phyloP scores from a whole-genome alignment of 1,140 invertebrate genomes.

The Helicoverpa armigera region DNA sequence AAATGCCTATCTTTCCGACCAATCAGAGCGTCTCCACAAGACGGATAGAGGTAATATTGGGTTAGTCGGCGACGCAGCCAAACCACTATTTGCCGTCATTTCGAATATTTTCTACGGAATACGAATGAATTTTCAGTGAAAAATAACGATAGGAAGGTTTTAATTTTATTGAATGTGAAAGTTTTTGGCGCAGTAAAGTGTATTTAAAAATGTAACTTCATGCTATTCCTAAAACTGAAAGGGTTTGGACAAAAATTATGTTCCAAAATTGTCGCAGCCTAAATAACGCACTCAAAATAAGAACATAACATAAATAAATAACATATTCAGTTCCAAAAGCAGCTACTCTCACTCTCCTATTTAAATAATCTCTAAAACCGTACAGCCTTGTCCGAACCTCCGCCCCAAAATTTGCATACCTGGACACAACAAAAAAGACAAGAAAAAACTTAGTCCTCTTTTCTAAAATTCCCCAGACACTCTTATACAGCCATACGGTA shows the following conservation, averaged over 20 bases:
- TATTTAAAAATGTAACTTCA: too few species aligned
- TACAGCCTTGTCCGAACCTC: neutral
- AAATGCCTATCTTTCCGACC: slow-evolving; percentile 31
- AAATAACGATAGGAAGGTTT: too few species aligned
- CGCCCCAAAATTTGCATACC: slow-evolving; percentile 18
- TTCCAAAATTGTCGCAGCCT: too few species aligned
- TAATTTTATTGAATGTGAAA: too few species aligned
- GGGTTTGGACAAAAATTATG: too few species aligned
- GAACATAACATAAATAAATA: too few species aligned
- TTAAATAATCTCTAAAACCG: neutral
- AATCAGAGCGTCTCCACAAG: slow-evolving; percentile 16
- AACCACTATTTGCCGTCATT: slow-evolving; percentile 19
- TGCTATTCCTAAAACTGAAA: too few species aligned
- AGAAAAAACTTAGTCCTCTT: neutral
- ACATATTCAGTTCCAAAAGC: too few species aligned
- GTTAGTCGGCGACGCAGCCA: slow-evolving; percentile 26
- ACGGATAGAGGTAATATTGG: slow-evolving; percentile 39
- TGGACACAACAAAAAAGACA: slow-evolving; percentile 2
- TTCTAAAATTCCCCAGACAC: slow-evolving; percentile 36
- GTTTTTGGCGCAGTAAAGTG: too few species aligned
- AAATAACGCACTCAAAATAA: too few species aligned
- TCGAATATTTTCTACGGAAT: slow-evolving; percentile 25
- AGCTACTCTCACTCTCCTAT: neutral
- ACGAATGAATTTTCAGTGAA: neutral
- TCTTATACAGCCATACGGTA: slow-evolving; percentile 25